These are phyloP conservation scores for Heteronetta atricapilla DNA, from an alignment of 2,113 vertebrate genomes.

Conservation along the genomic window DNA sequence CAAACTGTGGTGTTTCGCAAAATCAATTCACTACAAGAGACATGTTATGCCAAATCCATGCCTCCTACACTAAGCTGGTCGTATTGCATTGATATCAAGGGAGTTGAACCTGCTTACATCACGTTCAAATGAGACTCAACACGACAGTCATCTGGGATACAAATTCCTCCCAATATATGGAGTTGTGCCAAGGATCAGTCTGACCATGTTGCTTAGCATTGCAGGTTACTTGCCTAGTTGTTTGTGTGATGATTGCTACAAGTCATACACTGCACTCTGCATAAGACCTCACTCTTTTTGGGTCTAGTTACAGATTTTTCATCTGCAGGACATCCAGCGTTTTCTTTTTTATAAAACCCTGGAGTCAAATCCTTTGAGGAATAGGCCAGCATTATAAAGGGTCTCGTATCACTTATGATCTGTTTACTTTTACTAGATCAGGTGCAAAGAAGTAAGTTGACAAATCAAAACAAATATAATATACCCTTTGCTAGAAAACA, in stretches of 20 bases:
- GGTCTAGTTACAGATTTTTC: not conserved
- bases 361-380: not conserved
- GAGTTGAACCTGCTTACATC: not conserved
- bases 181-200: not conserved
- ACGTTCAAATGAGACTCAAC: not conserved
- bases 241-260: not conserved
- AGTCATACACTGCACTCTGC: not conserved
- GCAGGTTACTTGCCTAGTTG: not conserved
- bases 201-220: not conserved
- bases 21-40: slow-evolving; percentile 1
- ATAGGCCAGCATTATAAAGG: not conserved
- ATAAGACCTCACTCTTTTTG: not conserved
- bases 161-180: not conserved
- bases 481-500: not conserved
- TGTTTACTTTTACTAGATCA: not conserved
- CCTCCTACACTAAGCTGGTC: not conserved
- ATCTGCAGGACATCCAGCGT: not conserved
- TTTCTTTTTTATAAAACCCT: not conserved
- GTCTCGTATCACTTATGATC: not conserved
- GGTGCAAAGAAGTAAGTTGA: not conserved
- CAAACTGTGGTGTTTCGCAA: slow-evolving; percentile 24
- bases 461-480: not conserved
- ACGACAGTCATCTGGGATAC: not conserved
- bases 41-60: not conserved
- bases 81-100: not conserved